phyloP scores from a whole-genome alignment of 2,113 vertebrate genomes.

The human (Homo sapiens) region GRCh38 chr12:65133501-65134000 shows the following conservation, averaged over 20 bases:
- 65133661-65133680: neutral
- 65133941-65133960: too few relatives aligned
- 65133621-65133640: neutral
- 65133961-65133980: too few relatives aligned
- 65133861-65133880: too few relatives aligned
- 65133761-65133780: neutral
- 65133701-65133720: neutral
- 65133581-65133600: neutral
- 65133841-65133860: too few relatives aligned
- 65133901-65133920: neutral
- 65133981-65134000: neutral
- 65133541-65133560: neutral
- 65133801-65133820: too few relatives aligned
- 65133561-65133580: neutral
- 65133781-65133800: too few relatives aligned
- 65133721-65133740: neutral
- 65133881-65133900: too few relatives aligned
- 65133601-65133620: neutral
- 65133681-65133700: neutral
- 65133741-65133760: neutral
- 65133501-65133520: neutral
- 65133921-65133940: too few relatives aligned
- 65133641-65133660: neutral
- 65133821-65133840: too few relatives aligned
- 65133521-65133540: neutral